Base-by-base conservation (phyloP, 2,888 invertebrate species). In the Diplolepis rosae region DNA sequence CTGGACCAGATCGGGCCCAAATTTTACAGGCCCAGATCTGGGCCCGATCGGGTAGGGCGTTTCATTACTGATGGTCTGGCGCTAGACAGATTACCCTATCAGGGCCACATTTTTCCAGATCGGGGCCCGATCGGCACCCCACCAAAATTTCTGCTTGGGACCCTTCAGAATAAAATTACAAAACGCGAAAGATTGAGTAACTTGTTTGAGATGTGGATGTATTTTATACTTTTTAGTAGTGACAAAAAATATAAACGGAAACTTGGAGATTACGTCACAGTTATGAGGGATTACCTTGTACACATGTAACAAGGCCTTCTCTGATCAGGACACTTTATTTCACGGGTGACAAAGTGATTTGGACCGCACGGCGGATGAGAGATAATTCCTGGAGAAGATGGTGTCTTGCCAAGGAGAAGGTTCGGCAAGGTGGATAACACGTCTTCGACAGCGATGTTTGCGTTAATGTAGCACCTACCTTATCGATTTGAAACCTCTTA, bases 261-360 rank as follows among this genome's bases (percentile, higher is more conserved):
- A 28, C 9, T 13, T 35, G 13, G 22, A 35, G 35, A 24, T 61
- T 61, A 24, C 56, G 56, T 61, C 56, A 61, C n/a, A 7, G 28
- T 27, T 5, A 35, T 39, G 35, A 56, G 24, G 35, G 35, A 56
- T 56, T 56, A 56, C 13, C 56, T 56, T 35, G 56, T n/a, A 56
- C 18, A 18, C 30, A 24, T 61, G 24, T 24, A 61, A 39, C n/a
- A 39, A 61, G 56, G 35, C 18, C 56, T 61, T 24, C 22, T 39
- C 56, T 61, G 39, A 39, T 39, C 13, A 24, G 56, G 3, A 39
- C n/a, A 24, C 24, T 39, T 61, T 61, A 61, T 61, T 39, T 61
- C 35, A 61, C 35, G 56, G 22, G 52, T 74, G 79, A 80, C 73
- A 78, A 80, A 79, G 74, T 80, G 75, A 81, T 80, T 79, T 68